Base-by-base conservation (phyloP, 1,140 invertebrate genomes). In the Ruditapes philippinarum region DNA sequence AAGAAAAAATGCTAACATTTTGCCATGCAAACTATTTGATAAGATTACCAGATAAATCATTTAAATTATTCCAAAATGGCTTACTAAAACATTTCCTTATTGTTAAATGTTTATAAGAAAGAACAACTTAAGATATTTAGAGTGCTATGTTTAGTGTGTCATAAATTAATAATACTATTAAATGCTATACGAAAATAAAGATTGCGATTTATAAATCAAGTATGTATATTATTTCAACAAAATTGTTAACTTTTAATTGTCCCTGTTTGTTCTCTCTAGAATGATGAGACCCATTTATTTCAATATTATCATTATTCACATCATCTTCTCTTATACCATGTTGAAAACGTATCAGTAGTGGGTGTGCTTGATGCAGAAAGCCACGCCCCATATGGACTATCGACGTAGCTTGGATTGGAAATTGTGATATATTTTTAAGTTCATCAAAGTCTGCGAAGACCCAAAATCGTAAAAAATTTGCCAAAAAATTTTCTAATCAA, bases 321-420 rank as follows among this genome's bases (percentile, higher is more conserved):
- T 65, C n/a, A 25, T 51, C 60, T 17, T 60, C 0, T 19, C 76
- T n/a, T 40, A 45, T 85, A 92, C 89, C 90, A 92, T 19, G 86
- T 70, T 1, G 91, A 90, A 78, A 92, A 92, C 12, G 90, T 81
- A 45, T 91, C 90, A 12, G 65, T n/a, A 9, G 86, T 51, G 1
- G 91, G 91, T 5, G 68, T 89, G 25, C 40, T 65, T 14, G 92
- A 91, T n/a, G 78, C 33, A 14, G 80, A 36, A 12, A 92, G 68
- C 92, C 92, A 93, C 3, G 90, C 88, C 0, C 91, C 91, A 57
- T 91, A 93, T 7, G 91, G 92, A 73, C 91, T 92, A 12, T 70
- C 54, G 12, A 91, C 90, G 36, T 88, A 91, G 7, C 22, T 80
- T 4, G 92, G 92, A 1, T 60, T 40, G 25, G 33, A 83, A 22